Conservation (phyloP, 2,888 invertebrate genomes). For the Lithophane ornitopus region DNA sequence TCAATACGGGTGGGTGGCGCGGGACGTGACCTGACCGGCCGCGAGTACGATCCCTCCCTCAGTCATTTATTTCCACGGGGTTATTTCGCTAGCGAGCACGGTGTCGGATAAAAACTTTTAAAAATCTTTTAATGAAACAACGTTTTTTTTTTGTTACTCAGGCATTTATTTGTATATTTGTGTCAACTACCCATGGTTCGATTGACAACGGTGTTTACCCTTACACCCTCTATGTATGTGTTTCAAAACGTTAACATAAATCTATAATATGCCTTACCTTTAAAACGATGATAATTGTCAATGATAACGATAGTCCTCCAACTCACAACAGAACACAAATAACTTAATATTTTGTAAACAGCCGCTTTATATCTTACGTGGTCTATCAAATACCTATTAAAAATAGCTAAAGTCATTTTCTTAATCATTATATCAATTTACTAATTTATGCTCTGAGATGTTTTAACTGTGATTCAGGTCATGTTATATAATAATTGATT, state of each 20-base stretch:
- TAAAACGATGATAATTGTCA: not conserved
- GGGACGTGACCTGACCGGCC: no score
- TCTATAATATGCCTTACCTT: slow-evolving; percentile 14
- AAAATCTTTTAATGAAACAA: no score
- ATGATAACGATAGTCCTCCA: not conserved
- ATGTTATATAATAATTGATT: not conserved
- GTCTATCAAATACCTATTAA: slow-evolving; percentile 37
- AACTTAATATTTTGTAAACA: not conserved
- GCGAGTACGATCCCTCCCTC: no score
- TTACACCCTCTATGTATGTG: no score
- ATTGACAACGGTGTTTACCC: no score
- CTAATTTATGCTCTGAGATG: not conserved
- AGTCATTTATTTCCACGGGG: no score
- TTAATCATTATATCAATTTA: slow-evolving; percentile 19
- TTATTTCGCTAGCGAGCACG: no score
- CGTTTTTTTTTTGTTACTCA: no score
- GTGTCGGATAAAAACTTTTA: no score
- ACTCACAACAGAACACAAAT: not conserved
- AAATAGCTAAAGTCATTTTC: not conserved
- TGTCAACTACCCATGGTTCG: no score
- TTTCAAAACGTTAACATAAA: not conserved
- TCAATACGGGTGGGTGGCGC: no score
- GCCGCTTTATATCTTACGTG: slow-evolving; percentile 6
- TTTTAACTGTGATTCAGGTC: not conserved
- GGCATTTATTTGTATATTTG: no score